Evolutionary conservation across 2,113 vertebrate genomes (phyloP), one percentile per base, ranked within the genome.

Genomic region (Clarias macrocephalus): DNA sequence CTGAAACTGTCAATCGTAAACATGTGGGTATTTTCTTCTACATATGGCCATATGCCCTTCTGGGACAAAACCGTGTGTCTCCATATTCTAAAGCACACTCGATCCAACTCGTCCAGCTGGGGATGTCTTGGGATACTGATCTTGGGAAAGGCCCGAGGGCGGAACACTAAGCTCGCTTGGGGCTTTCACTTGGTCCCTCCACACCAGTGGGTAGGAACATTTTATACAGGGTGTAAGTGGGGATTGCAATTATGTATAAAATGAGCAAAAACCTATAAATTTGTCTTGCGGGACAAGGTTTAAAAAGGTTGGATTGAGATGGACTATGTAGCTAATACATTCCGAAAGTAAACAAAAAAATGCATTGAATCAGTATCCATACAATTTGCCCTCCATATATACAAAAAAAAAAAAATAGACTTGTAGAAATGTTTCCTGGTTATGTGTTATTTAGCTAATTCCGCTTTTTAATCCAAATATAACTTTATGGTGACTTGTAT

Each of bases 21-120:
- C 52, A 25, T 28, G 28, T 72, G 57, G 3, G 33, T 3, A 25
- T 84, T 56, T 66, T 86, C 79, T 48, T 30, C 60, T 65, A 70
- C n/a, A 63, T 48, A 65, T 7, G 86, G 52, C 68, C 89, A 85
- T 1, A 95, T 85, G 89, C 90, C 90, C 1, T 91, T 88, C 0
- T 93, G 75, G 11, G 94, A 90, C 0, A 63, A 85, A 57, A 94
- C 94, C 0, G 92, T 92, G 0, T 93, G 93, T 13, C 93, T 95
- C 94, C 96, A 96, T 91, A 97, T 96, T 82, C 91, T 91, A n/a
- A 93, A 90, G 88, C 96, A 97, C 48, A 94, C 88, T 21, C 91
- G 70, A 37, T 97, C 96, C 83, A 96, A 85, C 37, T 92, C 86
- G 56, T 97, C 96, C 33, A 48, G 48, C 68, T 84, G 0, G 96